Evolutionary conservation across 2,113 vertebrate genomes (phyloP).

Genomic region (Myanophis thanlyinensis): DNA sequence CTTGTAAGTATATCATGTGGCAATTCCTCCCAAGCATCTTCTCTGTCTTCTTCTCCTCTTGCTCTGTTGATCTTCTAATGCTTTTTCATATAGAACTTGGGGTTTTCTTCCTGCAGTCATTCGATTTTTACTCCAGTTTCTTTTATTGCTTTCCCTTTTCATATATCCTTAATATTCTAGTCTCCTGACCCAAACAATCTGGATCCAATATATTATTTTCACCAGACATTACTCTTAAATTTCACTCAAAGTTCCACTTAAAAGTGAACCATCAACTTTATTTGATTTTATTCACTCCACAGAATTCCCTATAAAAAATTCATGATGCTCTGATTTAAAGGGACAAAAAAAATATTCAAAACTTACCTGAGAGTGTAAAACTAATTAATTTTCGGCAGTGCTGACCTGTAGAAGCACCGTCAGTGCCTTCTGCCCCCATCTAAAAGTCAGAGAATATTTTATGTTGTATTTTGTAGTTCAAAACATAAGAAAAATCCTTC

Average conservation of each 20-base stretch:
- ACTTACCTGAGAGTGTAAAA: conserved; percentile 91
- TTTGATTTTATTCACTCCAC: not conserved
- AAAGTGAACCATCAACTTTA: not conserved
- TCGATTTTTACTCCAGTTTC: not conserved
- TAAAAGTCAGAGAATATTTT: conserved; percentile 50
- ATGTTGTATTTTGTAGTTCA: not conserved
- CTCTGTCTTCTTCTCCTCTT: not conserved
- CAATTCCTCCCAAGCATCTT: not conserved
- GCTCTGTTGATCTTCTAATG: not conserved
- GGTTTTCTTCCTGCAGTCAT: not conserved
- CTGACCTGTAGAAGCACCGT: conserved; percentile 83
- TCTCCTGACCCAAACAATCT: not conserved
- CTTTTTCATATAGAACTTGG: not conserved
- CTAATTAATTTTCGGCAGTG: conserved; percentile 90
- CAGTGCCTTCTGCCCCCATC: conserved; percentile 85
- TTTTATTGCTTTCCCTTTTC: not conserved
- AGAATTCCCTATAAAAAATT: conserved; percentile 20
- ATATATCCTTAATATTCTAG: not conserved
- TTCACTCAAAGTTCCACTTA: not conserved
- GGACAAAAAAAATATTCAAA: not conserved
- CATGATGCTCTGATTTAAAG: not conserved
- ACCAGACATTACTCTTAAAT: not conserved
- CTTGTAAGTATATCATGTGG: not conserved
- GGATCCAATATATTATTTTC: not conserved
- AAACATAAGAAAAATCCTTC: not conserved